Evolutionary conservation across 2,797 vertebrate genomes (phyloP).

Genomic region (Pangasius sanitwongsei): DNA sequence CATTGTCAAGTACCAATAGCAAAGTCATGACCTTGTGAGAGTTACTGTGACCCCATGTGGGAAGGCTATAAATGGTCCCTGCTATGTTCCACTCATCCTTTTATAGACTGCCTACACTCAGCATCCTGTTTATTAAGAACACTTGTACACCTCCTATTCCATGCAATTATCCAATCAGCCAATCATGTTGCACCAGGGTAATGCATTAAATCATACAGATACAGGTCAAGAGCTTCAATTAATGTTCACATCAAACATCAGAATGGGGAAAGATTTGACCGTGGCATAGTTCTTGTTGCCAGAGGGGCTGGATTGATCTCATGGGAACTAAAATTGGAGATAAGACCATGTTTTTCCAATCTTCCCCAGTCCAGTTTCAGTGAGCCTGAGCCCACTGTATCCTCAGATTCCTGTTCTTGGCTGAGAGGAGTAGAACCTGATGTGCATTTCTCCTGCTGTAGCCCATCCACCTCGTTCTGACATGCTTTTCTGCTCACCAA

Average conservation of each 20-base stretch:
- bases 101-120: not conserved
- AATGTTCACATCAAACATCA: not conserved
- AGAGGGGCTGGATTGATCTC: not conserved
- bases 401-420: not conserved
- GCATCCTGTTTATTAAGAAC: not conserved
- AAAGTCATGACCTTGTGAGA: not conserved
- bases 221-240: not conserved
- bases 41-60: not conserved
- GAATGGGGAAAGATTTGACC: not conserved
- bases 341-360: not conserved
- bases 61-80: not conserved
- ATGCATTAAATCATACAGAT: not conserved
- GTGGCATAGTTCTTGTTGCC: not conserved
- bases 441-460: not conserved
- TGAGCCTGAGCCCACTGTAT: not conserved
- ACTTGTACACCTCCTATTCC: not conserved
- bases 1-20: not conserved
- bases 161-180: slow-evolving; percentile 6
- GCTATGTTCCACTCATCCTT: not conserved
- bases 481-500: not conserved
- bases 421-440: not conserved
- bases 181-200: not conserved
- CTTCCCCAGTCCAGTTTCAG: not conserved
- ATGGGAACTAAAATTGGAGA: not conserved
- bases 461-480: not conserved